These are phyloP conservation scores for Megaleporinus macrocephalus DNA, from an alignment of 2,113 vertebrate species.

Conservation along the genomic window DNA sequence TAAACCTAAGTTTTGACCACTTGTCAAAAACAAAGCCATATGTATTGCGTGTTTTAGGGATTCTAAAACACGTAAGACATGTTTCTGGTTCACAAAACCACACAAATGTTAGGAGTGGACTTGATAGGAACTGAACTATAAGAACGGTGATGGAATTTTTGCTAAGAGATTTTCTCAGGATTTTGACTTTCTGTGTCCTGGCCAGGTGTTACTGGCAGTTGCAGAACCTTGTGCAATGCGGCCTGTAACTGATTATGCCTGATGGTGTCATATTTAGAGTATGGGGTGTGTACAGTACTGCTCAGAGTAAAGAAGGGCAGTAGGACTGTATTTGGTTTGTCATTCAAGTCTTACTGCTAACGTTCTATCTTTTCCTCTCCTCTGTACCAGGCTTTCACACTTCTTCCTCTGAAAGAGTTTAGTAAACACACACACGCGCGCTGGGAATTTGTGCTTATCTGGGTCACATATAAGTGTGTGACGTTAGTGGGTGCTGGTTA, in stretches of 20 bases:
- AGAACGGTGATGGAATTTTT: too few relatives aligned
- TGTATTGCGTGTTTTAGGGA: too few relatives aligned
- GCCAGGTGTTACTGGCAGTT: slow-evolving; percentile 39
- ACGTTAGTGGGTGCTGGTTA: slow-evolving; percentile 2
- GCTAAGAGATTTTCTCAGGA: too few relatives aligned
- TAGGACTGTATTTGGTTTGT: neutral
- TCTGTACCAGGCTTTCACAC: neutral
- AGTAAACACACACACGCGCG: slow-evolving; percentile 18
- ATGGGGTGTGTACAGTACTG: neutral
- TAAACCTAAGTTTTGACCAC: too few relatives aligned
- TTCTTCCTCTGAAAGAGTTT: neutral
- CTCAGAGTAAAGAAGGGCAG: too few relatives aligned
- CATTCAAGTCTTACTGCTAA: too few relatives aligned
- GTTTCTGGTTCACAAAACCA: too few relatives aligned
- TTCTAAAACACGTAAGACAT: too few relatives aligned
- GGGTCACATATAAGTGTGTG: slow-evolving; percentile 22
- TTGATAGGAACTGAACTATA: too few relatives aligned
- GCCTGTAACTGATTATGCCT: slow-evolving; percentile 12
- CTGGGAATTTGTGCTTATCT: slow-evolving; percentile 28
- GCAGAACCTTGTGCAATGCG: slow-evolving; percentile 5
- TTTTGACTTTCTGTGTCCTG: neutral
- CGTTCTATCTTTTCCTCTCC: too few relatives aligned
- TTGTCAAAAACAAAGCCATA: too few relatives aligned
- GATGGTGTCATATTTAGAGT: neutral
- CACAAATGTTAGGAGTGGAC: too few relatives aligned